Evolutionary conservation across 2,113 vertebrate species (phyloP).

Genomic region (Periophthalmus modestus): DNA sequence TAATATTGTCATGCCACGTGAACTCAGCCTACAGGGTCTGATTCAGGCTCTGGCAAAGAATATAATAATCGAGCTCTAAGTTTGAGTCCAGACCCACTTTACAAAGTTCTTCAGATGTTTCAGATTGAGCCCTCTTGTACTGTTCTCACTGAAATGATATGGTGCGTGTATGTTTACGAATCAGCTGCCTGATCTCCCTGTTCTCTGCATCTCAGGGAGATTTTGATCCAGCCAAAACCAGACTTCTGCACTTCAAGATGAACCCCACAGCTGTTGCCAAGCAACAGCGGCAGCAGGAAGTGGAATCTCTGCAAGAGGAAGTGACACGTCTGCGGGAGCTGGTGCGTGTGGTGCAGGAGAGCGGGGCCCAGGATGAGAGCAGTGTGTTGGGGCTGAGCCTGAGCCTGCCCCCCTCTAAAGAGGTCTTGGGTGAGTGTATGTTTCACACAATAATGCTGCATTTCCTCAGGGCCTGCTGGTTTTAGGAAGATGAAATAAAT

Average conservation of each 20-base stretch:
- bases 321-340: slow-evolving; percentile 82
- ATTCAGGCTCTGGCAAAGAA: too few relatives aligned
- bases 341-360: slow-evolving; percentile 78
- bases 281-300: slow-evolving; percentile 84
- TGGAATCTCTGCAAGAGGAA: slow-evolving; percentile 82
- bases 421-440: slow-evolving; percentile 83
- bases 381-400: slow-evolving; percentile 59
- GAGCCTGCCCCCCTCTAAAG: slow-evolving; percentile 82
- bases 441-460: neutral
- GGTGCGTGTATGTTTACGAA: too few relatives aligned
- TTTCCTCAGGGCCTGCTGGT: too few relatives aligned
- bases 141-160: too few relatives aligned
- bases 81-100: too few relatives aligned
- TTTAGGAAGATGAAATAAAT: too few relatives aligned
- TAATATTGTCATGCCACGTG: too few relatives aligned
- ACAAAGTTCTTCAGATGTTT: too few relatives aligned
- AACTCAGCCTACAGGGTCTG: too few relatives aligned
- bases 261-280: slow-evolving; percentile 85
- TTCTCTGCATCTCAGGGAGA: slow-evolving; percentile 79
- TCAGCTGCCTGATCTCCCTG: neutral
- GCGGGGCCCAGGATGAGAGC: slow-evolving; percentile 57
- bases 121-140: too few relatives aligned
- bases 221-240: slow-evolving; percentile 87
- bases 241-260: slow-evolving; percentile 88
- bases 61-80: too few relatives aligned